Evolutionary conservation across 1,140 invertebrate genomes (phyloP), one percentile per base, ranked within the genome.

Genomic region (Asbolus verrucosus): DNA sequence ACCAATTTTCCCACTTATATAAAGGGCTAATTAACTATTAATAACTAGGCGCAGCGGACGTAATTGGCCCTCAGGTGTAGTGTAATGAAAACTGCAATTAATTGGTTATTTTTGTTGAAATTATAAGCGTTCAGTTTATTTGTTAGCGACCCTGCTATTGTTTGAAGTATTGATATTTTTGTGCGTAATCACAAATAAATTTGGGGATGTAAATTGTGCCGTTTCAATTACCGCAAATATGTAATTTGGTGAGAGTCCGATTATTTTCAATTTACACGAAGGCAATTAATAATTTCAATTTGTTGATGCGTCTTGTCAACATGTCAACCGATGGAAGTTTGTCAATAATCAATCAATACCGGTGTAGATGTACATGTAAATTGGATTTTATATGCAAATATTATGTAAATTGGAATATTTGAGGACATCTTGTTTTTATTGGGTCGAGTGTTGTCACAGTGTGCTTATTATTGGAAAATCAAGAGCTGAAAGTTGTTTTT

Each of bases 161-260:
- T 8, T 27, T 27, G 24, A 27, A 27, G 24, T 27, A 27, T 27
- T 27, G 24, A 9, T 46, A 19, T 24, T 54, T 54, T 27, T 24
- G 11, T 24, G 21, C n/a, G 19, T 54, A 54, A 54, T 54, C 27
- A 54, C 8, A 1, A 1, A n/a, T 50, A 30, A 36, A 36, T n/a
- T 36, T 36, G 11, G 5, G 27, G 21, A 54, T 27, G 46, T 27
- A 54, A 27, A 27, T 11, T 6, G 3, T 11, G 13, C 21, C 11
- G 21, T 54, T 54, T 54, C 21, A 54, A 54, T 54, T 54, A 54
- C 19, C 46, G 11, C 14, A 54, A 54, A 54, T 27, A 27, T 11
- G 21, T 50, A 50, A 50, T 27, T 27, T 11, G 0, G 16, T 19
- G 18, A 21, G n/a, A 50, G 16, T 50, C 8, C 19, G 18, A 21